Percentiles rank a stretch among this genome's conserved stretches.
These are phyloP conservation scores for Phalacrocorax brasilianus DNA, from an alignment of 2,113 vertebrate species.

Conservation along the genomic window DNA sequence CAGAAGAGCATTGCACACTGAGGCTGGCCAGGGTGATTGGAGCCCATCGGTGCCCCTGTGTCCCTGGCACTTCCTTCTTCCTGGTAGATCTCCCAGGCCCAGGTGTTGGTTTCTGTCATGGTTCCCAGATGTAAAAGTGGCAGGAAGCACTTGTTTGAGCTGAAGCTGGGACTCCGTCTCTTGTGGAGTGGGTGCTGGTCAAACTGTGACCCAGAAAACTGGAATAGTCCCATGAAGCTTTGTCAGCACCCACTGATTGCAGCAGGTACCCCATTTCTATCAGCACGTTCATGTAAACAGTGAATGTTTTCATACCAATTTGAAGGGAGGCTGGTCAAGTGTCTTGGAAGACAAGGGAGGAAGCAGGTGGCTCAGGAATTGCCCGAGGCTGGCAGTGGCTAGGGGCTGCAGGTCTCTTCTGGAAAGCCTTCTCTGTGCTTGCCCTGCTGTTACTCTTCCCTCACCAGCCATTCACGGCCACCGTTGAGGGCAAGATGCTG, in stretches of 20 bases:
- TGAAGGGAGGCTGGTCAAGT: not conserved
- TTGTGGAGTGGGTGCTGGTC: not conserved
- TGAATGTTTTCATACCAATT: not conserved
- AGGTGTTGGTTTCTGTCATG: not conserved
- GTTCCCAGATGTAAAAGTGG: not conserved
- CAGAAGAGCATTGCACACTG: not conserved
- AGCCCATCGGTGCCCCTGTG: not conserved
- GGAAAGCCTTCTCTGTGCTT: not conserved
- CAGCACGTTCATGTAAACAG: not conserved
- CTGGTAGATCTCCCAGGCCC: not conserved
- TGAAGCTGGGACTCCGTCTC: not conserved
- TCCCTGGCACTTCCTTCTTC: not conserved
- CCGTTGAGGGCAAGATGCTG: not conserved
- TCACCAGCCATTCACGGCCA: not conserved
- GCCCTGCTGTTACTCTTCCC: not conserved
- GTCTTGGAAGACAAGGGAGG: not conserved
- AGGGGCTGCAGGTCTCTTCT: not conserved
- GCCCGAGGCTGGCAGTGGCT: not conserved
- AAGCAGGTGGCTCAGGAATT: not conserved
- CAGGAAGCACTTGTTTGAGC: not conserved
- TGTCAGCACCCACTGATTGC: not conserved
- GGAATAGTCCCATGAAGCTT: not conserved
- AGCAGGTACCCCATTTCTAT: rapidly evolving
- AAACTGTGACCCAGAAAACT: not conserved
- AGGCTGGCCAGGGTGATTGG: not conserved